A percentile compares a stretch with the other conserved stretches of the same genome.
Evolutionary conservation across 92 coral and sea anemone species (phyloP).

Genomic region (Porites cylindrica): DNA sequence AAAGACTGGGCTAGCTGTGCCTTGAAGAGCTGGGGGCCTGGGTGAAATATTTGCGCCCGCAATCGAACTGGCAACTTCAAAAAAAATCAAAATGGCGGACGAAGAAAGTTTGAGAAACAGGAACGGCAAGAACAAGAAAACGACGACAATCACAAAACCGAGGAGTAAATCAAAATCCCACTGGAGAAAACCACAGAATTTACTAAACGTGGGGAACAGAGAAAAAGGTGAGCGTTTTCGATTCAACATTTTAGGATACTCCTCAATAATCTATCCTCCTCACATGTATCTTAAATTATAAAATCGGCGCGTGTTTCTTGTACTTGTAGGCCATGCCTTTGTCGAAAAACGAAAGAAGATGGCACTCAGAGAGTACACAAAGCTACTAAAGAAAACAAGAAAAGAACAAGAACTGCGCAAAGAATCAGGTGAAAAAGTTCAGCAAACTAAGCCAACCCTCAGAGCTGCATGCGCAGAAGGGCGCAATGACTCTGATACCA

Average conservation of each 20-base stretch:
- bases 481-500: background rate
- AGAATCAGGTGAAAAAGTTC: background rate
- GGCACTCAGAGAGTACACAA: constrained; percentile 85
- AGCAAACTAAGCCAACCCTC: background rate
- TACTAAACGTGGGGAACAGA: constrained; percentile 61
- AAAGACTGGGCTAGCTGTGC: no score
- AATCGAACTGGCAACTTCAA: background rate
- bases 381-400: constrained; percentile 76
- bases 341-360: constrained; percentile 81
- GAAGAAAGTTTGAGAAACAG: constrained; percentile 9
- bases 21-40: no score
- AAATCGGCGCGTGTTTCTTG: background rate
- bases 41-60: background rate
- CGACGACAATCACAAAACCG: background rate
- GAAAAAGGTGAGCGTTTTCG: constrained; percentile 63
- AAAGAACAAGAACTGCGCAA: constrained; percentile 28
- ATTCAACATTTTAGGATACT: background rate
- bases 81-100: constrained; percentile 73
- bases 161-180: constrained; percentile 51
- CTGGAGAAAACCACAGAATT: constrained; percentile 62
- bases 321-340: constrained; percentile 87
- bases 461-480: background rate
- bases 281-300: background rate
- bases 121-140: no score
- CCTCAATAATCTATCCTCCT: no score